Conservation (phyloP, 2,888 invertebrate species). For the Leucophora obtusa region DNA sequence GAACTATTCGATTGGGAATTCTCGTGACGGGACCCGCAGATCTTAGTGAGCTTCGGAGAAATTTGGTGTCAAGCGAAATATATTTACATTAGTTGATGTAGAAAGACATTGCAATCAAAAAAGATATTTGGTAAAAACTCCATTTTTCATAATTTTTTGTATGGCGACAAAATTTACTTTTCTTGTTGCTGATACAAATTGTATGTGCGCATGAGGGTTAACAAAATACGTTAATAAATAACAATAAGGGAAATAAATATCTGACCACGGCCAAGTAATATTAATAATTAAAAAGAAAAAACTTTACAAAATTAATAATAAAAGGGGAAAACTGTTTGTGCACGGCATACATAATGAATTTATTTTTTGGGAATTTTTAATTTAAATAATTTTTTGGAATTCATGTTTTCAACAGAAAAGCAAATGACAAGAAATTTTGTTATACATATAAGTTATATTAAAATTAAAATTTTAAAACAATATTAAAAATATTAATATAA, state of each 20-base stretch:
- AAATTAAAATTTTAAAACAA: background rate
- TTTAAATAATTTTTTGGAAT: background rate
- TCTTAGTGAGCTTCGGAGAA: too few relatives aligned
- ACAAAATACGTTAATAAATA: conserved; percentile 40
- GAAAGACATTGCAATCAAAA: too few relatives aligned
- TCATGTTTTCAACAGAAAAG: background rate
- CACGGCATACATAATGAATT: conserved; percentile 49
- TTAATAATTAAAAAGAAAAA: conserved; percentile 7
- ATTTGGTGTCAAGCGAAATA: too few relatives aligned
- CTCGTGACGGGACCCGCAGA: too few relatives aligned
- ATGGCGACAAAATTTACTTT: too few relatives aligned
- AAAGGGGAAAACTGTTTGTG: conserved; percentile 40
- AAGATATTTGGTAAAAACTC: too few relatives aligned
- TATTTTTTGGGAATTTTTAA: conserved; percentile 13
- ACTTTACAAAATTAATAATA: conserved; percentile 6
- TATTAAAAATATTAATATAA: background rate
- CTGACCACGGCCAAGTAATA: conserved; percentile 35
- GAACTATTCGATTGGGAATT: too few relatives aligned
- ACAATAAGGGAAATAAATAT: conserved; percentile 31
- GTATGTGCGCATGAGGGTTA: too few relatives aligned
- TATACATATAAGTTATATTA: background rate
- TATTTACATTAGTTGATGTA: too few relatives aligned
- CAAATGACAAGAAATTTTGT: background rate
- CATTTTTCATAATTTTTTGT: too few relatives aligned
- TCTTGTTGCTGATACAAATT: too few relatives aligned